Base-by-base conservation (phyloP, 2,888 invertebrate species). In the Phyllotreta cruciferae region DNA sequence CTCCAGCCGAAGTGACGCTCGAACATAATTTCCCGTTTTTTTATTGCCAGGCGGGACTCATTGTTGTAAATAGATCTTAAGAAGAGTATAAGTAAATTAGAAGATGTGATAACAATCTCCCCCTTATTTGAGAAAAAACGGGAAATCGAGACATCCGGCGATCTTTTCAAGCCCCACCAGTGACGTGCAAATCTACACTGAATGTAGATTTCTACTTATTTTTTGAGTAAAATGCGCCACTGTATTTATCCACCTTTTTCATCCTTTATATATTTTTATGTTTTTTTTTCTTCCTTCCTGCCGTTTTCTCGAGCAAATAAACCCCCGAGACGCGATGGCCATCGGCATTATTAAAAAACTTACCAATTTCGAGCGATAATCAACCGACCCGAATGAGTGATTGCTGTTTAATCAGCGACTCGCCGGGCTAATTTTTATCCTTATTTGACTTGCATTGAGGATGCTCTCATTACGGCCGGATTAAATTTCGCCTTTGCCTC, bases 51-150 rank as follows among this genome's bases (percentile, higher is more conserved):
- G 76, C 73, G 76, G 73, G 75, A 78, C 74, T 76, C 76, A 78
- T 79, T 80, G 80, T 80, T 80, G 88, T 88, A 88, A 88, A 89
- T 88, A 88, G 87, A 87, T 87, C 86, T 85, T 85, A 85, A 86
- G 86, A 85, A 86, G 85, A 86, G 86, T 87, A 88, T 88, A 89
- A 89, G 88, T 89, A 89, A 89, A 89, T 89, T 89, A 89, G 88
- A 88, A 87, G 85, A 86, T 85, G 87, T 86, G 89, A 90, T 89
- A 89, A 87, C 86, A 85, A 88, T 88, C 88, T 88, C 86, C 87
- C 87, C 87, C 85, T 76, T 77, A 78, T 78, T 74, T 74, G 60
- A 60, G n/a, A 13, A 55, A 62, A 24, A 24, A 63, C 54, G 74
- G 74, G 75, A 76, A 78, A 80, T 79, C 75, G 74, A 77, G 78